Percentiles rank a stretch among this genome's conserved stretches.
Evolutionary conservation across 2,113 vertebrate species (phyloP).

Genomic region (Pluvialis apricaria): DNA sequence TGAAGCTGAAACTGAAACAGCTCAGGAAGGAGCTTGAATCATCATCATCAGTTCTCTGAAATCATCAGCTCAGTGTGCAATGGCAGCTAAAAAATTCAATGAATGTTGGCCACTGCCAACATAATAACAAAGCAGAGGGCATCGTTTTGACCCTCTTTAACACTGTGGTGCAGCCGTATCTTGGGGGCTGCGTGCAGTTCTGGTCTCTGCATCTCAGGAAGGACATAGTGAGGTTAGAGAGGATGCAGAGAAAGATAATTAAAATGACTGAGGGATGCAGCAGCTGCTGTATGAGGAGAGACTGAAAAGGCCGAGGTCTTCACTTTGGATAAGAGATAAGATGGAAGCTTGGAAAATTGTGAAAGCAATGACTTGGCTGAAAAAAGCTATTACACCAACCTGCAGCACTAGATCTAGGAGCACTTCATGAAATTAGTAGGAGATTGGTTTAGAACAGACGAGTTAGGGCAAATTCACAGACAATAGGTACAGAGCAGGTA

Average conservation of each 20-base stretch:
- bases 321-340: neutral
- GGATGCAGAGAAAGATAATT: neutral
- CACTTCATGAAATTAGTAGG: neutral
- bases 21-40: neutral
- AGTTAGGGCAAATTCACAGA: neutral
- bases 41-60: neutral
- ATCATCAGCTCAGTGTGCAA: neutral
- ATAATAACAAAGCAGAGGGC: neutral
- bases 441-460: neutral
- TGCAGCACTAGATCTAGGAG: neutral
- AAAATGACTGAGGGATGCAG: neutral
- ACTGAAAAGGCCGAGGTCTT: neutral
- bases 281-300: neutral
- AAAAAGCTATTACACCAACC: neutral
- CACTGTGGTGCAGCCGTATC: accelerated
- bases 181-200: neutral
- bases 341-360: no score
- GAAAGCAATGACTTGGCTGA: no score
- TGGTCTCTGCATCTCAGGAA: neutral
- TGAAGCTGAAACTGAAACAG: neutral
- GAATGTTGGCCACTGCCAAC: neutral
- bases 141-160: neutral
- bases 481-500: neutral
- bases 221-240: neutral
- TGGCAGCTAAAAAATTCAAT: neutral